Evolutionary conservation across 2,888 invertebrate genomes (phyloP), one percentile per base, ranked within the genome.

Genomic region (Bursaphelenchus okinawaensis): DNA sequence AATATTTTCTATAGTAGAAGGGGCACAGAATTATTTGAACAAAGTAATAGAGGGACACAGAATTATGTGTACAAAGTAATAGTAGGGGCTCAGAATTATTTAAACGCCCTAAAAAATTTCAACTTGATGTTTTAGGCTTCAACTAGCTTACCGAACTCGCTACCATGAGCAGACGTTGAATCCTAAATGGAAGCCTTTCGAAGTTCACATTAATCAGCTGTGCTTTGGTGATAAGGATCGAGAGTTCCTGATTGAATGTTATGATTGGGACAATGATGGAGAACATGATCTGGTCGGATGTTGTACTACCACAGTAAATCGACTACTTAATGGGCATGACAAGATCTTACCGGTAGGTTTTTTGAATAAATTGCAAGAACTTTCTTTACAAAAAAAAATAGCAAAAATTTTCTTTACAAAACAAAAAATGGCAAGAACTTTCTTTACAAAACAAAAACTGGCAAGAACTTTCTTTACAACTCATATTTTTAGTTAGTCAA

Each of bases 141-240:
- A 85, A 62, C 82, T 86, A 7, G 86, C 87, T 1, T 85, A 87
- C 74, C 85, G 86, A 74, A 86, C 86, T 56, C 87, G 87, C 73
- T 85, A 85, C 23, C 83, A 85, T 61, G 85, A 85, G 76, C 85
- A 85, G 69, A 86, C 85, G n/a, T 75, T 86, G 27, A 86, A 87
- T 73, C 87, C 87, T n/a, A 84, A 83, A 7, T 88, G 87, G 87
- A 83, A 83, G 65, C 79, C 84, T 4, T 85, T 87, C 66, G 83
- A 83, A 4, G 74, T 87, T 23, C 83, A 85, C 26, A 82, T 86
- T 0, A 77, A 85, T 40, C 82, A 84, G n/a, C 79, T 87, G 40
- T 87, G 87, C 72, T 86, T 86, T 74, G 86, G 85, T 7, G 87
- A 87, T 74, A 83, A 84, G 75, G 86, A 87, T 62, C 76, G 87